A percentile compares a stretch with the other conserved stretches of the same genome.
These are phyloP conservation scores for Lacanobia wlatinum DNA, from an alignment of 2,888 invertebrate species.

Conservation along the genomic window DNA sequence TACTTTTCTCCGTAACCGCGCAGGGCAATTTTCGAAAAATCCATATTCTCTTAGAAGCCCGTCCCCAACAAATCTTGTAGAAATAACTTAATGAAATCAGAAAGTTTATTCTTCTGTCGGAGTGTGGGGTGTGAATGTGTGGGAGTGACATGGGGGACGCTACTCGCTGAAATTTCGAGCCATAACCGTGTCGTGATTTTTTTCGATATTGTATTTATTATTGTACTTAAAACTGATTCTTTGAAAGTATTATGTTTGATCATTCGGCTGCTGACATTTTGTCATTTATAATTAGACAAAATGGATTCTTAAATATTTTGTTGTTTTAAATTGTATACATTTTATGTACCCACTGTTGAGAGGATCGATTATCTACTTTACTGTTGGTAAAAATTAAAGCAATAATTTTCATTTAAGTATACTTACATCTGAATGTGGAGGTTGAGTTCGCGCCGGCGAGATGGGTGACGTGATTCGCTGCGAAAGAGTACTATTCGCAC, in stretches of 20 bases:
- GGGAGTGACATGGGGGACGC: constrained; percentile 11
- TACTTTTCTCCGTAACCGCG: background rate
- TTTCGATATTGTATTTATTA: background rate
- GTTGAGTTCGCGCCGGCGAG: constrained; percentile 51
- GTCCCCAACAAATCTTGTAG: constrained; percentile 35
- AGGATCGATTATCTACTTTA: background rate
- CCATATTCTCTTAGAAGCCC: constrained; percentile 2
- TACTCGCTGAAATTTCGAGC: background rate
- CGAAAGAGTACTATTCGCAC: constrained; percentile 28
- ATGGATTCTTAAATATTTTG: too few species aligned
- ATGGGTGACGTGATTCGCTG: constrained; percentile 54
- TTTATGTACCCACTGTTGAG: background rate
- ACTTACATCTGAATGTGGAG: constrained; percentile 56
- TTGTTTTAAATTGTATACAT: too few species aligned
- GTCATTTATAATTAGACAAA: background rate
- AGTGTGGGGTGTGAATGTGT: constrained; percentile 13
- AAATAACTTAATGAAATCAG: constrained; percentile 39
- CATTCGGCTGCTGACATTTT: background rate
- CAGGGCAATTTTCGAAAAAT: background rate
- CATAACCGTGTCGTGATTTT: background rate
- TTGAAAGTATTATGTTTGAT: background rate
- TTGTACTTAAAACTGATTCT: background rate
- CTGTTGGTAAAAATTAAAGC: too few species aligned
- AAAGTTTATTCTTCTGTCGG: constrained; percentile 35
- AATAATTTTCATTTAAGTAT: background rate